Base-by-base conservation (phyloP, 1,140 invertebrate genomes). In the Leptopilina boulardi region DNA sequence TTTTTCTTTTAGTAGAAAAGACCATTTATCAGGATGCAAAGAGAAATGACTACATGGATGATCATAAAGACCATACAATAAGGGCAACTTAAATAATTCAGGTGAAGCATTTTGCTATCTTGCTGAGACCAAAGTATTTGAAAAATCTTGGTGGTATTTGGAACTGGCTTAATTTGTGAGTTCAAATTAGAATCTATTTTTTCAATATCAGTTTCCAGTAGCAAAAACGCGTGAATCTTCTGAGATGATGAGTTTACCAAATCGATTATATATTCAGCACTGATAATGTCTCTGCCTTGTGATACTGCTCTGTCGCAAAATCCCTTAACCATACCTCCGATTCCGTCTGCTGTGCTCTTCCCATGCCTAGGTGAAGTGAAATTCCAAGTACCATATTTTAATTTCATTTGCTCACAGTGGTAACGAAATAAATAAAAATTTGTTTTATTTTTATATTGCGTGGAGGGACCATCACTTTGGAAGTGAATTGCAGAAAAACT, bases 311-410 rank as follows among this genome's bases (percentile, higher is more conserved):
- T 81, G 78, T 90, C 87, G 19, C 83, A 86, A 71, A 85, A 86
- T 76, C 80, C 85, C 84, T 92, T 92, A 30, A 92, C 59, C 21
- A 72, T 56, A 42, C 86, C 88, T 10, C 90, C 91, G 74, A 91
- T 82, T 41, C 89, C 90, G 88, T 91, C 88, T 51, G 89, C 86
- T 15, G 85, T 83, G 4, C 90, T 90, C 82, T 91, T 92, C 11
- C 90, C 91, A 85, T 92, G 89, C 6, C 89, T 89, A 44, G 88
- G 82, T 84, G 90, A 89, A 42, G 78, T 84, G 81, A 87, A 92
- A 78, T 89, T 90, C 89, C 89, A 92, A 3, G 86, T 86, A 41
- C 80, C 75, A 77, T 80, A 77, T 66, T 79, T 83, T 51, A 74
- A 59, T 11, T 19, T 73, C 21, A 70, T 23, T 47, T 70, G 59